phyloP scores from a whole-genome alignment of 2,797 vertebrate species.

The Meriones psammophilus region DNA sequence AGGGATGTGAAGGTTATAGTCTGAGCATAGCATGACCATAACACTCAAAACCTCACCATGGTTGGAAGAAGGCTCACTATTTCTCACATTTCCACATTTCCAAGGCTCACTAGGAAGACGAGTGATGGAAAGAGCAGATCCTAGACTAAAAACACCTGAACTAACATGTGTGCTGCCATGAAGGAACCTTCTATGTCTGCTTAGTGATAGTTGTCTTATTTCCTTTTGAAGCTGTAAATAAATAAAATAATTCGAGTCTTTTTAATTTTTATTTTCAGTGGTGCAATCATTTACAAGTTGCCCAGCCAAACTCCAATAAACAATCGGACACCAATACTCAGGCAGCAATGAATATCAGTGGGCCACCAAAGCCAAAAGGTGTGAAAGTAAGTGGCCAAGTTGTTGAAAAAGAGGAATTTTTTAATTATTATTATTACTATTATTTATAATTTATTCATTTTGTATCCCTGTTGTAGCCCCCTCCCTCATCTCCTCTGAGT shows the following conservation, averaged over 20 bases:
- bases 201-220: not conserved
- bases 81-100: conserved; percentile 4
- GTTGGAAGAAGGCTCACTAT: not conserved
- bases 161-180: not conserved
- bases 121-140: not conserved
- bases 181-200: not conserved
- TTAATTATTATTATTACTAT: too few relatives aligned
- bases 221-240: not conserved
- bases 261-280: not conserved
- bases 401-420: not conserved
- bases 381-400: not conserved
- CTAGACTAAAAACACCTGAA: not conserved
- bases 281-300: not conserved
- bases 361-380: not conserved
- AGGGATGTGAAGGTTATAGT: not conserved
- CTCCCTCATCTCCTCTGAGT: too few relatives aligned
- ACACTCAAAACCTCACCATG: not conserved
- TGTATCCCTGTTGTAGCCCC: too few relatives aligned
- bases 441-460: too few relatives aligned
- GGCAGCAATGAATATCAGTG: not conserved
- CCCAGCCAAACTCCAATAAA: not conserved
- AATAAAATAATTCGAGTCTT: not conserved
- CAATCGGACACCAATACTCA: not conserved
- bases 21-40: not conserved
- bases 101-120: not conserved